phyloP scores from a whole-genome alignment of 2,113 vertebrate species.

The Dromiciops gliroides region DNA sequence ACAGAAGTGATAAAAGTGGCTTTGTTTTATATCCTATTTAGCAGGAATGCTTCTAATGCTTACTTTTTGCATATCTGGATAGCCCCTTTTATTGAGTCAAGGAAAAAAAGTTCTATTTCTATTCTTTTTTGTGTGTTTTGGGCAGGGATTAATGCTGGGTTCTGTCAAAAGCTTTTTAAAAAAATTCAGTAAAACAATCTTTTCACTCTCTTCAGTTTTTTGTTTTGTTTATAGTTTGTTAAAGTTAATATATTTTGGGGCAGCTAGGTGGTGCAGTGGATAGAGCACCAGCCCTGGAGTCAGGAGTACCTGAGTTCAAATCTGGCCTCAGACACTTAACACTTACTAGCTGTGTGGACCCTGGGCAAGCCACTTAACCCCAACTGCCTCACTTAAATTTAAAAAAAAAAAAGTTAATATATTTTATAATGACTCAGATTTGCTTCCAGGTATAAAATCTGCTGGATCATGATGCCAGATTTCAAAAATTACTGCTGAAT shows the following conservation, averaged over 20 bases:
- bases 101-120: background rate
- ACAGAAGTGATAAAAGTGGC: background rate
- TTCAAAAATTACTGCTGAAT: background rate
- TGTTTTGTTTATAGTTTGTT: background rate
- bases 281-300: too few species aligned
- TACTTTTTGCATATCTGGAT: background rate
- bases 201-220: background rate
- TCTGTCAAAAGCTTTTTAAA: background rate
- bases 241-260: background rate
- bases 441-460: background rate
- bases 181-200: background rate
- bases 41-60: background rate
- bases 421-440: background rate
- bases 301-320: too few species aligned
- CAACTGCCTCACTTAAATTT: too few species aligned
- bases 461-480: background rate
- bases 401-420: too few species aligned
- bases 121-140: background rate
- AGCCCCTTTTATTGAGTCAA: background rate
- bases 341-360: too few species aligned
- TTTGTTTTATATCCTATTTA: background rate
- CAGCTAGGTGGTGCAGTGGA: too few species aligned
- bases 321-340: too few species aligned
- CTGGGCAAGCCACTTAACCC: too few species aligned
- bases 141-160: background rate